Evolutionary conservation across 2,797 vertebrate genomes (phyloP).

Genomic region (Tokudaia muenninki): DNA sequence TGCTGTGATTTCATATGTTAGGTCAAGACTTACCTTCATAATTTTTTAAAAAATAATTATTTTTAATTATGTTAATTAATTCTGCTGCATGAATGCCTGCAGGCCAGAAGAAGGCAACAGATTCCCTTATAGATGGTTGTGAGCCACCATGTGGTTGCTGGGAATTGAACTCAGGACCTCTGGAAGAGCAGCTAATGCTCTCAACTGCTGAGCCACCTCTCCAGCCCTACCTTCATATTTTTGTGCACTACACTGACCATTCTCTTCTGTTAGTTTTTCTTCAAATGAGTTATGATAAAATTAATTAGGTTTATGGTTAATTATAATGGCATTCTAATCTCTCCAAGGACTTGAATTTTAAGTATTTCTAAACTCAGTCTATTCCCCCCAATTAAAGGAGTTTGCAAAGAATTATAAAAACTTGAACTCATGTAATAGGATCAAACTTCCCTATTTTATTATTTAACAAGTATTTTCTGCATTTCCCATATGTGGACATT

Average conservation of each 20-base stretch:
- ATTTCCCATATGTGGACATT: not conserved
- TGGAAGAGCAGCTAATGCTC: not conserved
- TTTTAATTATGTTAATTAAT: no score
- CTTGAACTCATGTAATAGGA: not conserved
- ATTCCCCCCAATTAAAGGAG: constrained; percentile 5
- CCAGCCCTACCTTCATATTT: not conserved
- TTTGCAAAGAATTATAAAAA: constrained; percentile 34
- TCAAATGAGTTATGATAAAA: constrained; percentile 31
- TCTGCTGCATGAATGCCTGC: not conserved
- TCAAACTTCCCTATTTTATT: not conserved
- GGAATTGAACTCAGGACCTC: not conserved
- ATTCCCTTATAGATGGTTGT: not conserved
- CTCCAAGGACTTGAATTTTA: constrained; percentile 6
- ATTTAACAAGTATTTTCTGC: not conserved
- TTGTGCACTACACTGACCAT: not conserved
- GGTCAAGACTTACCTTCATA: not conserved
- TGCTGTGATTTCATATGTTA: not conserved
- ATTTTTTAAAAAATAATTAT: not conserved
- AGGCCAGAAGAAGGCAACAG: not conserved
- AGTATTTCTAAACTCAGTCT: constrained; percentile 47
- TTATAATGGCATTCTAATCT: constrained; percentile 49
- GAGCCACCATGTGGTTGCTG: not conserved
- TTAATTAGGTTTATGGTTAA: constrained; percentile 27
- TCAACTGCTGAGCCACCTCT: not conserved
- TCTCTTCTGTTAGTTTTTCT: constrained; percentile 35